A percentile compares a stretch with the other conserved stretches of the same genome.
phyloP scores from a whole-genome alignment of 2,888 invertebrate genomes.

The Hyles lineata region DNA sequence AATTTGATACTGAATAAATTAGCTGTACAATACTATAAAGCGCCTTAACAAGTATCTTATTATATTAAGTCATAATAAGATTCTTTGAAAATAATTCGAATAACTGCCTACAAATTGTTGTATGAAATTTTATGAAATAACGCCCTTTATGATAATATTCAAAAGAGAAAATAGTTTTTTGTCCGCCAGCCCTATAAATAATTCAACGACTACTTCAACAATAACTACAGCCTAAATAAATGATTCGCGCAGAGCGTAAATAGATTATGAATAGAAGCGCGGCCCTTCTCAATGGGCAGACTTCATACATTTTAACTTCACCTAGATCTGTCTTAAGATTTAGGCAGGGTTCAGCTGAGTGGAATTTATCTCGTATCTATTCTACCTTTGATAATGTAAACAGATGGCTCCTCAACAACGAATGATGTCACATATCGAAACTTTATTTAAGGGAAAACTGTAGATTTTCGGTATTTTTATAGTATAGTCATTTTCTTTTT shows the following conservation, averaged over 20 bases:
- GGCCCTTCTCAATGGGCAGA: background rate
- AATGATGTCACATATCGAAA: no score
- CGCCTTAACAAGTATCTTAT: no score
- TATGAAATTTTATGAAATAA: background rate
- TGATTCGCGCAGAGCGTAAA: background rate
- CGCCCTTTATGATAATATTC: background rate
- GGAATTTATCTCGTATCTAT: no score
- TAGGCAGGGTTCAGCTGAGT: background rate
- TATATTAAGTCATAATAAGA: no score
- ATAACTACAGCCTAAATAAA: slow-evolving; percentile 9
- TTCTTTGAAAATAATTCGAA: background rate
- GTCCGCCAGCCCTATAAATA: background rate
- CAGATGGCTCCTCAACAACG: no score
- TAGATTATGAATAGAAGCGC: background rate
- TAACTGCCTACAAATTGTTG: background rate
- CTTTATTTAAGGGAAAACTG: no score
- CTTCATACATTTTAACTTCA: background rate
- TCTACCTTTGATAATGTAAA: no score
- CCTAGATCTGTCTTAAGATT: background rate
- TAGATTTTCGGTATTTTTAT: no score
- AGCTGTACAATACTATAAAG: no score
- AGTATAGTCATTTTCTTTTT: no score
- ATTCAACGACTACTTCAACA: slow-evolving; percentile 8
- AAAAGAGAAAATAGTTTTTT: background rate
- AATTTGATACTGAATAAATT: no score